Conservation (phyloP, 1,140 invertebrate species). For the Drosophila ogumai region DNA sequence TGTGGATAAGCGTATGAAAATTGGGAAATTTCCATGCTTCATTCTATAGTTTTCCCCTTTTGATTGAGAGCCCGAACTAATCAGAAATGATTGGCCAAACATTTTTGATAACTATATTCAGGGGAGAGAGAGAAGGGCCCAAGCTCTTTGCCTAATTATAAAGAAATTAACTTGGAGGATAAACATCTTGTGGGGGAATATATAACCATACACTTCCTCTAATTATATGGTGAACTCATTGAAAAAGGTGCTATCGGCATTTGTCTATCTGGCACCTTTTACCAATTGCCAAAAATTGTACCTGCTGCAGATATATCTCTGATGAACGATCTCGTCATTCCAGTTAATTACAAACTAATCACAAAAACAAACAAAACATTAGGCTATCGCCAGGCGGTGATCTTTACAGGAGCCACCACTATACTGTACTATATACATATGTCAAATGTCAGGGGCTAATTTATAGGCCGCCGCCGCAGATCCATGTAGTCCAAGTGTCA, state of each 20-base stretch:
- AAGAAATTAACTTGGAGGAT: conserved; percentile 76
- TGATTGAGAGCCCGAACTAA: conserved; percentile 54
- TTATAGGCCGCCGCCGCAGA: conserved; percentile 70
- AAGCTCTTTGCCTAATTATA: conserved; percentile 60
- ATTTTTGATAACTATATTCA: conserved; percentile 50
- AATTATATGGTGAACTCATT: conserved; percentile 66
- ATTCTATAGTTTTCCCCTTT: conserved; percentile 19
- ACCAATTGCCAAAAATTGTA: conserved; percentile 35
- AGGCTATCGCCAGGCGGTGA: conserved; percentile 63
- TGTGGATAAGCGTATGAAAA: conserved; percentile 73
- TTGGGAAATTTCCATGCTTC: conserved; percentile 32
- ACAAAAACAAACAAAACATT: conserved; percentile 76
- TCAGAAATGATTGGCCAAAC: conserved; percentile 49
- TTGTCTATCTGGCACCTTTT: conserved; percentile 78
- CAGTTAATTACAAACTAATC: conserved; percentile 83
- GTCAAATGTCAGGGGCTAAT: conserved; percentile 69
- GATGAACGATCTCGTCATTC: conserved; percentile 26
- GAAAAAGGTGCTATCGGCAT: conserved; percentile 74
- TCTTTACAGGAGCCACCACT: conserved; percentile 61
- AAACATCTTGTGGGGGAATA: conserved; percentile 44
- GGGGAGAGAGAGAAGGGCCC: not conserved
- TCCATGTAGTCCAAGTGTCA: conserved; percentile 74
- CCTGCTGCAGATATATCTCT: conserved; percentile 34
- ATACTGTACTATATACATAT: conserved; percentile 36
- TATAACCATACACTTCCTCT: conserved; percentile 54